Base-by-base conservation (phyloP, 2,888 invertebrate genomes). In the Orthosia cruda region DNA sequence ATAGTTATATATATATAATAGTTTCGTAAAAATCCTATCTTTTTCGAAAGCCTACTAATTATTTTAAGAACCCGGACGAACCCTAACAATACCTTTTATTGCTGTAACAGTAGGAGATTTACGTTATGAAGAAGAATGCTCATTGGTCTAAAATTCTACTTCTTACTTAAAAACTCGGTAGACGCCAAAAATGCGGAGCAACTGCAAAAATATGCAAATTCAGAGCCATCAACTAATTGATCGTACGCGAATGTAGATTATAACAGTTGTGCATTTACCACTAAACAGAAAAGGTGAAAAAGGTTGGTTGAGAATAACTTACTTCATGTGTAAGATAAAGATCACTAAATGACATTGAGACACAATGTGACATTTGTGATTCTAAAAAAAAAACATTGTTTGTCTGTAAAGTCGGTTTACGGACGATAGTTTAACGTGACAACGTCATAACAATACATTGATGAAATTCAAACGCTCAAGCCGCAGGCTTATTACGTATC, bases 201-300 rank as follows among this genome's bases (percentile, higher is more conserved):
- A 81, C 61, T 57, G 77, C 58, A 26, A 26, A 71, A 81, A 59
- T 85, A 81, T 85, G 81, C 71, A 81, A 85, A 81, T 75, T 4
- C n/a, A 11, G 0, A 4, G 61, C 61, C 68, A 62, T 81, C 61
- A 62, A 67, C 26, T 84, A 80, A 85, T 81, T 81, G 82, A 85
- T 68, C 18, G 69, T 66, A 66, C 71, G 76, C 62, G 71, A 85
- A 85, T 81, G 85, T 81, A 81, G 77, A 67, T 64, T 76, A 73
- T 67, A 71, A 71, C 65, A 49, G 71, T 54, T 62, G 54, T 71
- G 76, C 70, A 62, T 65, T 65, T 23, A 0, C 0, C 54, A 59
- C 58, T 11, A 0, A 5, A 65, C 23, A 85, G 57, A 12, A 20
- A 58, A 11, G 4, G 1, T 32, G 12, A 23, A 81, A 23, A 85